Evolutionary conservation across 2,797 vertebrate genomes (phyloP).

Genomic region (Saxicola maurus): DNA sequence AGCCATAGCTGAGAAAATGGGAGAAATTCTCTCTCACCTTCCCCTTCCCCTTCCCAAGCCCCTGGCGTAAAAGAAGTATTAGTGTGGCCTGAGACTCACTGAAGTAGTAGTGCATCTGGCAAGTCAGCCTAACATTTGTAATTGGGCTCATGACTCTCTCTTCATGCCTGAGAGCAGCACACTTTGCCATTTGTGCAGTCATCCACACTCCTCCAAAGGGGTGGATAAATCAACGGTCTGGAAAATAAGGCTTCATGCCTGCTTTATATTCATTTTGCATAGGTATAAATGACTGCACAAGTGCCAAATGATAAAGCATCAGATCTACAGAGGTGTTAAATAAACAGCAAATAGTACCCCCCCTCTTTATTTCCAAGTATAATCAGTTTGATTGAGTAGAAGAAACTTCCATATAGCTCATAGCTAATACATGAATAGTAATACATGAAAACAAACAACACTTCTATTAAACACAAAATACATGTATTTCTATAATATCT

Average conservation of each 20-base stretch:
- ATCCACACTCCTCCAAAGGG: not conserved
- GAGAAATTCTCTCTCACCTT: not conserved
- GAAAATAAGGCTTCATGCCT: constrained; percentile 10
- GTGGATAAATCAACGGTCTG: not conserved
- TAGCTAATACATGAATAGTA: not conserved
- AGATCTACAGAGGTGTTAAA: not conserved
- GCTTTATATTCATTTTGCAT: constrained; percentile 19
- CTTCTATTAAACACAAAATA: not conserved
- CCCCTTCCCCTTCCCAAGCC: not conserved
- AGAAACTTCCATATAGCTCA: not conserved
- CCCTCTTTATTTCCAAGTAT: not conserved
- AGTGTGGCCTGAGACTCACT: not conserved
- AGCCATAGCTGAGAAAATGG: not conserved
- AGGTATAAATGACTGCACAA: not conserved
- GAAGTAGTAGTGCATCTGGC: not conserved
- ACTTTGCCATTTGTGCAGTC: not conserved
- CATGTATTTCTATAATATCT: not conserved
- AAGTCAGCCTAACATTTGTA: not conserved
- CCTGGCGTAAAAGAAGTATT: not conserved
- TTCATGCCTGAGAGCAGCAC: not conserved
- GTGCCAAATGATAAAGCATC: not conserved
- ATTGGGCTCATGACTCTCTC: not conserved
- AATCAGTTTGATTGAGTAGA: not conserved
- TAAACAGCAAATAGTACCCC: not conserved
- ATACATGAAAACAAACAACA: not conserved